phyloP scores from a whole-genome alignment of 2,888 invertebrate genomes.

The Scaptomyza tumidula region DNA sequence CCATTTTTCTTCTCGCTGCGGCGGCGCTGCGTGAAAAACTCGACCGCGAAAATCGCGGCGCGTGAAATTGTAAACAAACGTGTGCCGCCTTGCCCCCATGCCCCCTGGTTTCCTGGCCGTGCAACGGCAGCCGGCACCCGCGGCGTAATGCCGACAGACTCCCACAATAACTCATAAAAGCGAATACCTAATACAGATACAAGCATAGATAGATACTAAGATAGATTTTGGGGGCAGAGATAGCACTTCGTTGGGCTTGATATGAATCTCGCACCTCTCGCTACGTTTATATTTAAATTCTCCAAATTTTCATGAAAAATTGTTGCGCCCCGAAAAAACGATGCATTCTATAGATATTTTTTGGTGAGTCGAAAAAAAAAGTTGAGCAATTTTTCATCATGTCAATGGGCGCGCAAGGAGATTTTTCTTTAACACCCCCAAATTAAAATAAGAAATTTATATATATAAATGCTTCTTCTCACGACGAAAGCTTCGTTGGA shows the following conservation, averaged over 20 bases:
- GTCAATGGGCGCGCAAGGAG: slow-evolving; percentile 63
- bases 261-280: slow-evolving; percentile 74
- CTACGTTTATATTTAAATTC: slow-evolving; percentile 77
- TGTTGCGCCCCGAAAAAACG: slow-evolving; percentile 42
- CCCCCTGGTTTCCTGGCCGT: neutral
- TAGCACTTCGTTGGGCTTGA: slow-evolving; percentile 38
- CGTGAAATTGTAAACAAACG: slow-evolving; percentile 78
- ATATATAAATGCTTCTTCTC: slow-evolving; percentile 16
- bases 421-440: slow-evolving; percentile 64
- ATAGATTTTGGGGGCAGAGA: slow-evolving; percentile 13
- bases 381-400: slow-evolving; percentile 79
- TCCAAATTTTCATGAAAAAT: slow-evolving; percentile 63
- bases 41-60: slow-evolving; percentile 79
- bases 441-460: neutral
- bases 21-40: slow-evolving; percentile 69
- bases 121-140: slow-evolving; percentile 56
- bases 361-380: slow-evolving; percentile 73
- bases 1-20: slow-evolving; percentile 42
- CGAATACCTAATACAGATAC: slow-evolving; percentile 38
- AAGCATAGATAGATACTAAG: slow-evolving; percentile 24
- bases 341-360: slow-evolving; percentile 22
- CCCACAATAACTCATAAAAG: slow-evolving; percentile 79
- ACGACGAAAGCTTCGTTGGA: slow-evolving; percentile 49
- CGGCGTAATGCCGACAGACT: slow-evolving; percentile 71
- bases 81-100: slow-evolving; percentile 7